Conservation (phyloP, 2,113 vertebrate species). For the Rattus rattus region DNA sequence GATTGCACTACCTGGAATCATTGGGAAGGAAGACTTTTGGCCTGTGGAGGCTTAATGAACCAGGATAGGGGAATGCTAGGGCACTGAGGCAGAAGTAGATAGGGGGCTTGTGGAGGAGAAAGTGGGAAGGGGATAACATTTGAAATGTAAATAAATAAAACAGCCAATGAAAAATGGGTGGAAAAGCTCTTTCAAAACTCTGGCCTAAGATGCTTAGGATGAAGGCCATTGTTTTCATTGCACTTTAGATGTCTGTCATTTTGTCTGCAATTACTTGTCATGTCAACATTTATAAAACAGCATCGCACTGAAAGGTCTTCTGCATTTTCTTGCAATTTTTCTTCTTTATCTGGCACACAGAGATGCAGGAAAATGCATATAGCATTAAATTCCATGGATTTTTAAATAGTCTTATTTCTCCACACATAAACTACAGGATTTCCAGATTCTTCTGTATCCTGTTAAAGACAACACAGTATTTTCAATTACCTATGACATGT, state of each 20-base stretch:
- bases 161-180: too few relatives aligned
- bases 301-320: background rate
- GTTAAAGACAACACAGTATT: background rate
- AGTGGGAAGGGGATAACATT: too few relatives aligned
- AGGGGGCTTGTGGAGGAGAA: too few relatives aligned
- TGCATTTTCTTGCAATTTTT: background rate
- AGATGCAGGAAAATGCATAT: background rate
- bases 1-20: too few relatives aligned
- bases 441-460: conserved; percentile 14
- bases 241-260: background rate
- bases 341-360: background rate
- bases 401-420: conserved; percentile 48
- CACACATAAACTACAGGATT: background rate
- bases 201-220: background rate
- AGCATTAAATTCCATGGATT: background rate
- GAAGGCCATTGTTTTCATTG: background rate
- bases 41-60: too few relatives aligned
- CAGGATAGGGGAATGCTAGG: too few relatives aligned
- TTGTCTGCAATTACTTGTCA: background rate
- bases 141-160: too few relatives aligned
- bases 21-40: too few relatives aligned
- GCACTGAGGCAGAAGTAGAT: too few relatives aligned
- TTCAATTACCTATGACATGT: background rate
- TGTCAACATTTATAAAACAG: background rate
- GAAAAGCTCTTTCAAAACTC: background rate